Evolutionary conservation across 1,140 invertebrate species (phyloP).

Genomic region (Dermatophagoides farinae): DNA sequence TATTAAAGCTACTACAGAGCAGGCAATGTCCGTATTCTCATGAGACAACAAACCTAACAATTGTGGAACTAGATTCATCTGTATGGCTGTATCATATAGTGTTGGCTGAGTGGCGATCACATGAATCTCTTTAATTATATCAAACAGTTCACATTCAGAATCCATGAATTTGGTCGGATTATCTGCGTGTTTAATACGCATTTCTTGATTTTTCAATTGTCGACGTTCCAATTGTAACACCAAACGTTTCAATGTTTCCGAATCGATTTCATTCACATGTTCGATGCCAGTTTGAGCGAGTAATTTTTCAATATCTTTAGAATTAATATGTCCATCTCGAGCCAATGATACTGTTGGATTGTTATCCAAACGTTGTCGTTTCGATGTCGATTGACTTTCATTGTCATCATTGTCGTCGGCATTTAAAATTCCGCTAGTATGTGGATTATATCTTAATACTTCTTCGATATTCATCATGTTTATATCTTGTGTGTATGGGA

Average conservation of each 20-base stretch:
- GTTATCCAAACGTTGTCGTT: not conserved
- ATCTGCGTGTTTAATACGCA: constrained; percentile 86
- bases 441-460: constrained; percentile 10
- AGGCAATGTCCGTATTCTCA: constrained; percentile 58
- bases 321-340: not conserved
- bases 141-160: constrained; percentile 85
- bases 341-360: not conserved
- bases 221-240: constrained; percentile 82
- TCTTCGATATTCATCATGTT: constrained; percentile 13
- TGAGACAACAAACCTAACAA: constrained; percentile 80
- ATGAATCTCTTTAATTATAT: constrained; percentile 77
- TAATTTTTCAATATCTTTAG: not conserved
- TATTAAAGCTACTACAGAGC: constrained; percentile 31
- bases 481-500: not conserved
- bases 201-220: constrained; percentile 83
- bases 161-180: constrained; percentile 98
- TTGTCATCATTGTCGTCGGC: constrained; percentile 35
- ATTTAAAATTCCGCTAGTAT: constrained; percentile 31
- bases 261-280: constrained; percentile 54
- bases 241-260: constrained; percentile 63
- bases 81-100: constrained; percentile 73
- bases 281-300: constrained; percentile 12
- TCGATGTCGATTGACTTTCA: constrained; percentile 22
- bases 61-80: constrained; percentile 65
- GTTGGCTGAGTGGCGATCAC: constrained; percentile 84